These are phyloP conservation scores for Andrena bucephala DNA, from an alignment of 2,888 invertebrate species.

Conservation along the genomic window DNA sequence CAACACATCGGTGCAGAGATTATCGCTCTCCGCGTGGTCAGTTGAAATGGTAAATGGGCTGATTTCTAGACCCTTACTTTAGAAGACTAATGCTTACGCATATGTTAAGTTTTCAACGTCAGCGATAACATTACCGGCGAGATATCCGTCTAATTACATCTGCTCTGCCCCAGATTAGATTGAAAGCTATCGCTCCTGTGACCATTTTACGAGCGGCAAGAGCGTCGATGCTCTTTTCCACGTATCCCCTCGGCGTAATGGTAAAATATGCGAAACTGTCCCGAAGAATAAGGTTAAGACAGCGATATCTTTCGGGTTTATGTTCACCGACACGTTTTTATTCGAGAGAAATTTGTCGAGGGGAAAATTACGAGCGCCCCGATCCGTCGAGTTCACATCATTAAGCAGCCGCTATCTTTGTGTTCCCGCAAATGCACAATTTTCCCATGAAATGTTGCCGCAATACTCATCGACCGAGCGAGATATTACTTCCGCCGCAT, in stretches of 20 bases:
- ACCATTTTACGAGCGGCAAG: not conserved
- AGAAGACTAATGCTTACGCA: not conserved
- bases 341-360: conserved; percentile 36
- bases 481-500: conserved; percentile 44
- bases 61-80: not conserved
- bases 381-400: not conserved
- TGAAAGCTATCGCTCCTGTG: not conserved
- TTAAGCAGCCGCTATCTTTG: conserved; percentile 25
- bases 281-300: conserved; percentile 19
- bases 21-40: not conserved
- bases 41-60: not conserved
- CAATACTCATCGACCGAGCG: conserved; percentile 12
- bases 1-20: not conserved
- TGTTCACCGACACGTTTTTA: conserved; percentile 4
- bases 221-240: not conserved
- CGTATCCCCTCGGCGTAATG: not conserved
- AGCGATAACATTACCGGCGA: not conserved
- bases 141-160: not conserved
- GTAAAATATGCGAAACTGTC: conserved; percentile 32
- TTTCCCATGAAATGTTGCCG: conserved; percentile 39
- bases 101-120: not conserved
- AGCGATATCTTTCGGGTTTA: conserved; percentile 4
- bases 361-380: conserved; percentile 3
- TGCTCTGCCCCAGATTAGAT: not conserved
- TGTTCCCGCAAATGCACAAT: not conserved